Conservation (phyloP, 2,113 vertebrate genomes). For the Pangasianodon hypophthalmus region DNA sequence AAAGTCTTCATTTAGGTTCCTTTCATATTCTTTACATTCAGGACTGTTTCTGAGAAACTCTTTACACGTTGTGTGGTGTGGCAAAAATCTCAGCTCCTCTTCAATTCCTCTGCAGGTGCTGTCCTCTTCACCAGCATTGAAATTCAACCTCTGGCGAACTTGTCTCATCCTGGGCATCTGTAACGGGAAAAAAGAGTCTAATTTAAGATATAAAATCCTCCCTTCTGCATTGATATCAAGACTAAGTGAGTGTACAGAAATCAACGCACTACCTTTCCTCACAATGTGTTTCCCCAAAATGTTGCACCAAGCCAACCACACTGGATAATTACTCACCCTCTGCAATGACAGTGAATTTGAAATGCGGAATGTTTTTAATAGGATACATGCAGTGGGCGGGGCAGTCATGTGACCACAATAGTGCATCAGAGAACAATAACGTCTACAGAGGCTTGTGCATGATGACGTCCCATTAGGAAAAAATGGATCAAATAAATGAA, state of each 20-base stretch:
- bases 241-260: neutral
- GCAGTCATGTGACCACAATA: neutral
- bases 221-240: neutral
- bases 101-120: constrained; percentile 77
- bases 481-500: neutral
- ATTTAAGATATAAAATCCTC: neutral
- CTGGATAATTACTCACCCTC: neutral
- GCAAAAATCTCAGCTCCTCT: constrained; percentile 83
- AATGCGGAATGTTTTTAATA: neutral
- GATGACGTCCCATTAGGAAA: neutral
- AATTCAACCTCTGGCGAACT: constrained; percentile 82
- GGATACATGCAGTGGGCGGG: neutral
- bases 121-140: constrained; percentile 80
- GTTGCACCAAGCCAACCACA: neutral
- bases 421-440: neutral
- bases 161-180: constrained; percentile 62
- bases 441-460: neutral
- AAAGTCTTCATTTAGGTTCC: neutral
- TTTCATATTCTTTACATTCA: constrained; percentile 48
- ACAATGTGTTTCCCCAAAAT: neutral
- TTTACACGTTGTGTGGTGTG: constrained; percentile 65
- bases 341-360: neutral
- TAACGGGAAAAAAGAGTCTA: neutral
- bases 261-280: neutral
- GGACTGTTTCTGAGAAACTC: constrained; percentile 60